Percentiles rank a stretch among this genome's conserved stretches.
Evolutionary conservation across 2,888 invertebrate genomes (phyloP).

Genomic region (Automeris io): DNA sequence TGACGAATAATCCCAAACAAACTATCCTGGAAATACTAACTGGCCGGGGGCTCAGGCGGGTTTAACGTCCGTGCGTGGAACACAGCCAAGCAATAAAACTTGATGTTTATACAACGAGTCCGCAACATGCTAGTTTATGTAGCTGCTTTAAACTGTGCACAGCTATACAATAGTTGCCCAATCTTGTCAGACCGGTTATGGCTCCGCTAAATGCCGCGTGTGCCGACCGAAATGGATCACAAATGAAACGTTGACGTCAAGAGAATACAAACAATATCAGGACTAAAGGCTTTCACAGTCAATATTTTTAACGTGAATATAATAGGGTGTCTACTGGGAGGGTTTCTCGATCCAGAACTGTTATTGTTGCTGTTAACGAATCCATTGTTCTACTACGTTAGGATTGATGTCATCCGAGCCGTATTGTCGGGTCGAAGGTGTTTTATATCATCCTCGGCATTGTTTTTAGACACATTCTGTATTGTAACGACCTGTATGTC

Average conservation of each 20-base stretch:
- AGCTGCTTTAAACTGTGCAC: slow-evolving; percentile 35
- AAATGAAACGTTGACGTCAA: slow-evolving; percentile 1
- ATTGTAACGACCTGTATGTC: background rate
- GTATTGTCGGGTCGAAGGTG: slow-evolving; percentile 50
- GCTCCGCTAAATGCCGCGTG: slow-evolving; percentile 29
- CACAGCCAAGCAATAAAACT: slow-evolving; percentile 75
- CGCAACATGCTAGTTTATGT: slow-evolving; percentile 56
- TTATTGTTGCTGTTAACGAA: slow-evolving; percentile 65
- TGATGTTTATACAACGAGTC: slow-evolving; percentile 68
- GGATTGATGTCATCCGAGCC: slow-evolving; percentile 48
- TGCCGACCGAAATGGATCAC: slow-evolving; percentile 26
- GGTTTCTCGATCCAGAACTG: slow-evolving; percentile 35
- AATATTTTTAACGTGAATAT: slow-evolving; percentile 37
- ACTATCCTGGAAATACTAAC: slow-evolving; percentile 58
- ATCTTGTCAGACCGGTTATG: slow-evolving; percentile 13
- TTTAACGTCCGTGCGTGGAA: slow-evolving; percentile 70
- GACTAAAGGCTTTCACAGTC: slow-evolving; percentile 35
- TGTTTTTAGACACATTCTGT: slow-evolving; percentile 15
- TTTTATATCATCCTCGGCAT: slow-evolving; percentile 45
- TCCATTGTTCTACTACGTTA: slow-evolving; percentile 49
- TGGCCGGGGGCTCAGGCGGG: slow-evolving; percentile 52
- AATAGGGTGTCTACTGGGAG: slow-evolving; percentile 24
- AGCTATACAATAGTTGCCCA: slow-evolving; percentile 18
- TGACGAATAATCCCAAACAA: slow-evolving; percentile 35
- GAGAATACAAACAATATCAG: slow-evolving; percentile 25